phyloP scores from a whole-genome alignment of 1,140 invertebrate genomes.

The Lethrus apterus region DNA sequence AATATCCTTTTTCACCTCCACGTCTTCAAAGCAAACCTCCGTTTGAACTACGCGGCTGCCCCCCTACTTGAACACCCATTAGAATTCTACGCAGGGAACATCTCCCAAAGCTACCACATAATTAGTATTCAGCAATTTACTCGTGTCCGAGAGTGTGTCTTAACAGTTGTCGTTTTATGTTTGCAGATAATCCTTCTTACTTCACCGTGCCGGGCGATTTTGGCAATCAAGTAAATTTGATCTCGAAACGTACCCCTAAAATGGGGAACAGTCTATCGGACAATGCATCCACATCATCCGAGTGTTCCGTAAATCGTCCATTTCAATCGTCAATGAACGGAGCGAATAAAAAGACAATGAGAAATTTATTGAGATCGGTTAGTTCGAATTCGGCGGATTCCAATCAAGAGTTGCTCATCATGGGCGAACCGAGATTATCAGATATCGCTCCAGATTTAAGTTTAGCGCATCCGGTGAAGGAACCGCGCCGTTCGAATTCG shows the following conservation, averaged over 20 bases:
- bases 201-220: slow-evolving; percentile 44
- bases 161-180: slow-evolving; percentile 11
- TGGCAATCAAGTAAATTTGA: slow-evolving; percentile 8
- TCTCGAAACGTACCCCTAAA: slow-evolving; percentile 12
- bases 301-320: slow-evolving; percentile 26
- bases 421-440: slow-evolving; percentile 48
- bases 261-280: slow-evolving; percentile 16
- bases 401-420: slow-evolving; percentile 46
- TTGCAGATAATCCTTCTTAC: slow-evolving; percentile 55
- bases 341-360: slow-evolving; percentile 16
- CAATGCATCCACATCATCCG: slow-evolving; percentile 22
- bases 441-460: slow-evolving; percentile 50
- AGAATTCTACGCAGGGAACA: too few relatives aligned
- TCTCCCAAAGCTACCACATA: too few relatives aligned
- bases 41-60: too few relatives aligned
- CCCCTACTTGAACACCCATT: too few relatives aligned
- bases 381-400: slow-evolving; percentile 48
- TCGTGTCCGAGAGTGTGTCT: too few relatives aligned
- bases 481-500: slow-evolving; percentile 38
- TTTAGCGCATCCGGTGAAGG: slow-evolving; percentile 27
- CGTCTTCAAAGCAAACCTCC: too few relatives aligned
- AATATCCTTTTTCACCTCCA: too few relatives aligned
- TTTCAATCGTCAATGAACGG: slow-evolving; percentile 25
- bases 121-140: too few relatives aligned
- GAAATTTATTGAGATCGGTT: slow-evolving; percentile 44